Conservation (phyloP, 1,140 invertebrate genomes). For the fruit fly (Drosophila melanogaster) region Release_6_plus_ISO1_MT NT_033779.5:12014001-12014500, state of each 20-base stretch:
- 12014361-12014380: slow-evolving; percentile 33
- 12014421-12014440: slow-evolving; percentile 23
- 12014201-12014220: background rate
- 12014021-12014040: slow-evolving; percentile 50
- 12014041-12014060: slow-evolving; percentile 67
- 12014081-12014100: slow-evolving; percentile 34
- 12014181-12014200: too few species aligned
- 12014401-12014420: slow-evolving; percentile 11
- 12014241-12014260: background rate
- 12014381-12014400: slow-evolving; percentile 39
- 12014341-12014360: slow-evolving; percentile 47
- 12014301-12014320: too few species aligned
- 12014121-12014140: slow-evolving; percentile 40
- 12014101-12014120: slow-evolving; percentile 31
- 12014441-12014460: slow-evolving; percentile 45
- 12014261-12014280: too few species aligned
- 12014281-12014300: background rate
- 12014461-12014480: slow-evolving; percentile 29
- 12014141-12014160: slow-evolving; percentile 27
- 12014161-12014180: slow-evolving; percentile 11
- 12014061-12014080: slow-evolving; percentile 52
- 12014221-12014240: too few species aligned
- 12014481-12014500: slow-evolving; percentile 1
- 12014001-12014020: slow-evolving; percentile 35
- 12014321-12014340: slow-evolving; percentile 31